Percentiles rank a stretch among this genome's conserved stretches.
Conservation (phyloP, 2,113 vertebrate genomes). For the Carassius gibelio region DNA sequence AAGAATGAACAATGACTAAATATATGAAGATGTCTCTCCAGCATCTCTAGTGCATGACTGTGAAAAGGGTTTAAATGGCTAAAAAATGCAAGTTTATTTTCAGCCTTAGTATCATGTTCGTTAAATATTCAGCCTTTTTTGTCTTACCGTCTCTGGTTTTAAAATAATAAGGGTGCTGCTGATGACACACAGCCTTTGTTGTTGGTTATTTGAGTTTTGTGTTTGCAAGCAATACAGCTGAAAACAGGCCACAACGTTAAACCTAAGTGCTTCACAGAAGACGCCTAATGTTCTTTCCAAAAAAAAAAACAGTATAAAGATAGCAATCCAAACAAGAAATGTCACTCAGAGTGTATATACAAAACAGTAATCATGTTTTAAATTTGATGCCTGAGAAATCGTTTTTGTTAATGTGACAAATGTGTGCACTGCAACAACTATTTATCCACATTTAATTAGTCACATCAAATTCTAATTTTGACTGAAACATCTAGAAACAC, state of each 20-base stretch:
- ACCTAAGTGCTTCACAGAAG: not conserved
- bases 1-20: not conserved
- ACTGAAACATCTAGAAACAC: not conserved
- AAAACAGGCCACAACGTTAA: not conserved
- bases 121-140: conserved; percentile 7
- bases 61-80: not conserved
- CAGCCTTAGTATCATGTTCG: not conserved
- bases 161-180: conserved; percentile 11
- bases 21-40: not conserved
- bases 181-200: not conserved
- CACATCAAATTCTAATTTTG: not conserved
- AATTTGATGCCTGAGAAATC: not conserved
- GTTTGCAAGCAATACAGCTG: conserved; percentile 5
- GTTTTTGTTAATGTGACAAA: not conserved
- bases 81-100: not conserved
- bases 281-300: not conserved
- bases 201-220: not conserved
- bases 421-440: not conserved
- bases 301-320: not conserved
- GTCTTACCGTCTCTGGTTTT: conserved; percentile 5
- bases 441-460: too few relatives aligned
- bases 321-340: not conserved
- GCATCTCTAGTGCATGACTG: not conserved
- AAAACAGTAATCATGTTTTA: not conserved
- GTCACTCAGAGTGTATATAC: not conserved